Percentiles rank a stretch among this genome's conserved stretches.
Evolutionary conservation across 2,113 vertebrate genomes (phyloP).

Genomic region (Dermatemys mawii): DNA sequence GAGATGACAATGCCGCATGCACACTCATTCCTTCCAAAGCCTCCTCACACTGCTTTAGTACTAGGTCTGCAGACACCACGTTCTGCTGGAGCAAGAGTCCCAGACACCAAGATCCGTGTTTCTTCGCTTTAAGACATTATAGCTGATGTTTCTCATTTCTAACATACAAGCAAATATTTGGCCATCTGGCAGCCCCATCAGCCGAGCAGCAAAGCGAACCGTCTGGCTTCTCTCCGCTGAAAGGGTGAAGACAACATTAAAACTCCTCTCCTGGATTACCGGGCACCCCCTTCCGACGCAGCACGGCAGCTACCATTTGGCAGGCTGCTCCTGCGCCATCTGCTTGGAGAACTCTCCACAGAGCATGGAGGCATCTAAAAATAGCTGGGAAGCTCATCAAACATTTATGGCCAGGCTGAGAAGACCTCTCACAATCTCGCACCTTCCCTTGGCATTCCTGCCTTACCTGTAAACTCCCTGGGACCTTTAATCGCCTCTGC

Average conservation of each 20-base stretch:
- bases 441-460: not conserved
- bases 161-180: slow-evolving; percentile 56
- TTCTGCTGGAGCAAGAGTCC: not conserved
- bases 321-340: not conserved
- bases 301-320: slow-evolving; percentile 20
- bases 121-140: not conserved
- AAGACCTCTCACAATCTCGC: slow-evolving; percentile 38
- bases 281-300: slow-evolving; percentile 22
- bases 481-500: slow-evolving; percentile 17
- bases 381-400: slow-evolving; percentile 42
- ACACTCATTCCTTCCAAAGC: not conserved
- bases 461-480: not conserved
- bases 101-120: not conserved
- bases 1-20: accelerated
- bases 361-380: slow-evolving; percentile 42
- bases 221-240: not conserved
- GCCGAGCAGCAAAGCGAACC: not conserved
- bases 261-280: not conserved
- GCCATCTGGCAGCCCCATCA: slow-evolving; percentile 52
- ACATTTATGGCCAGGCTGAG: slow-evolving; percentile 36
- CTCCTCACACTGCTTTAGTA: not conserved
- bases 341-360: slow-evolving; percentile 56
- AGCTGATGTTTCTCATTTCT: not conserved
- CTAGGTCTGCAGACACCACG: not conserved
- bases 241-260: slow-evolving; percentile 14